Evolutionary conservation across 2,797 vertebrate genomes (phyloP).

Genomic region (Todus mexicanus): DNA sequence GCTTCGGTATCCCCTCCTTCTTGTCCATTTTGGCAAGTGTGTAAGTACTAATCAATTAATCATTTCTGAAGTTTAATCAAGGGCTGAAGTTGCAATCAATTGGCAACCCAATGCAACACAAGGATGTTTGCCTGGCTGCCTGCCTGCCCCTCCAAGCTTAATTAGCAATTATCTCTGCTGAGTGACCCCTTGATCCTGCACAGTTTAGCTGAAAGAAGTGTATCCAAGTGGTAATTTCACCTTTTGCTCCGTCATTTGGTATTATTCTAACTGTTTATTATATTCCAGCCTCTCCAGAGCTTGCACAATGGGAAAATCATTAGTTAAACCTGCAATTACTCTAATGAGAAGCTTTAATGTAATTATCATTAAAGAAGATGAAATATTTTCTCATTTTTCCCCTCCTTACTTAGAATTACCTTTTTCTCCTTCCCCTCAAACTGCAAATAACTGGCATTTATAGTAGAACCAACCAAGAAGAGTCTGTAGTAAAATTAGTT

Average conservation of each 20-base stretch:
- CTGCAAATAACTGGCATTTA: background rate
- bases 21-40: background rate
- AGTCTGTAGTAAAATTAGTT: background rate
- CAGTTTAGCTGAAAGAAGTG: slow-evolving; percentile 45
- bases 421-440: background rate
- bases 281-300: slow-evolving; percentile 11
- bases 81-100: slow-evolving; percentile 41
- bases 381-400: slow-evolving; percentile 4
- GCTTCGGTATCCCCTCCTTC: background rate
- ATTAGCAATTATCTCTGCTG: slow-evolving; percentile 71
- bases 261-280: slow-evolving; percentile 61
- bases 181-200: slow-evolving; percentile 43
- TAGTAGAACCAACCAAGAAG: background rate
- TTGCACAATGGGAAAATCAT: slow-evolving; percentile 15
- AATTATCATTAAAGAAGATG: slow-evolving; percentile 25
- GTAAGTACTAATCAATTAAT: slow-evolving; percentile 59
- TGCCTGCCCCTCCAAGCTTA: slow-evolving; percentile 39
- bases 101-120: background rate
- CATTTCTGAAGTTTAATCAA: slow-evolving; percentile 70
- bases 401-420: background rate
- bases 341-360: slow-evolving; percentile 54
- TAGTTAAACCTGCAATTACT: slow-evolving; percentile 47
- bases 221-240: slow-evolving; percentile 60
- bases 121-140: slow-evolving; percentile 28
- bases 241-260: slow-evolving; percentile 49